These are phyloP conservation scores for Aix galericulata DNA, from an alignment of 2,113 vertebrate genomes.

Conservation along the genomic window DNA sequence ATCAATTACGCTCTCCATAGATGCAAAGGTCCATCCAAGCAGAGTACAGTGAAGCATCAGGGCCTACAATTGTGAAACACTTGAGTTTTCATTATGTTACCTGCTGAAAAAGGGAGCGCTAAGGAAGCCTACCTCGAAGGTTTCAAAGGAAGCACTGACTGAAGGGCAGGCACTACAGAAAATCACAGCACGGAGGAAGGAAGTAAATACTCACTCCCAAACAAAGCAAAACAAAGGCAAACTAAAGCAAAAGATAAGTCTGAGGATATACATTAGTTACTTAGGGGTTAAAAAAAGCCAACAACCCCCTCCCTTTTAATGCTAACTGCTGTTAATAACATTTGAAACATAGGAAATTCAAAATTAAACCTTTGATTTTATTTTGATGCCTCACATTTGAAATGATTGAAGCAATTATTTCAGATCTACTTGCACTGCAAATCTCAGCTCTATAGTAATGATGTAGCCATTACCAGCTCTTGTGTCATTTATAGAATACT, in stretches of 20 bases:
- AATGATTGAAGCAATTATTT: conserved; percentile 53
- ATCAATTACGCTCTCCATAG: conserved; percentile 55
- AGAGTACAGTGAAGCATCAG: conserved; percentile 9
- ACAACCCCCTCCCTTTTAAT: background rate
- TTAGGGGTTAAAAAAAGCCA: background rate
- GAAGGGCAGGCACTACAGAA: conserved; percentile 21
- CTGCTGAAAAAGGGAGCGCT: conserved; percentile 23
- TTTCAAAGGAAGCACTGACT: conserved; percentile 36
- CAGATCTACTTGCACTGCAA: conserved; percentile 32
- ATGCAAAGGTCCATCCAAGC: conserved; percentile 39
- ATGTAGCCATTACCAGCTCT: conserved; percentile 40
- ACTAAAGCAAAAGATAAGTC: background rate
- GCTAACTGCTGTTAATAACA: background rate
- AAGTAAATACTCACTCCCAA: background rate
- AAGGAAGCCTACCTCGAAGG: background rate
- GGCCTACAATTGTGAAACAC: conserved; percentile 13
- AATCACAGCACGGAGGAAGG: conserved; percentile 8
- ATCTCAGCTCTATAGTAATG: conserved; percentile 41
- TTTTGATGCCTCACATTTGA: conserved; percentile 51
- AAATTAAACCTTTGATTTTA: conserved; percentile 52
- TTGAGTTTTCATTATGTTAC: conserved; percentile 48
- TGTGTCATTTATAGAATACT: conserved; percentile 36
- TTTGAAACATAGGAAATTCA: conserved; percentile 22
- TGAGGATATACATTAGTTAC: background rate
- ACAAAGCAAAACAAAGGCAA: background rate